Evolutionary conservation across 2,888 invertebrate genomes (phyloP).

Genomic region (Notodonta dromedarius): DNA sequence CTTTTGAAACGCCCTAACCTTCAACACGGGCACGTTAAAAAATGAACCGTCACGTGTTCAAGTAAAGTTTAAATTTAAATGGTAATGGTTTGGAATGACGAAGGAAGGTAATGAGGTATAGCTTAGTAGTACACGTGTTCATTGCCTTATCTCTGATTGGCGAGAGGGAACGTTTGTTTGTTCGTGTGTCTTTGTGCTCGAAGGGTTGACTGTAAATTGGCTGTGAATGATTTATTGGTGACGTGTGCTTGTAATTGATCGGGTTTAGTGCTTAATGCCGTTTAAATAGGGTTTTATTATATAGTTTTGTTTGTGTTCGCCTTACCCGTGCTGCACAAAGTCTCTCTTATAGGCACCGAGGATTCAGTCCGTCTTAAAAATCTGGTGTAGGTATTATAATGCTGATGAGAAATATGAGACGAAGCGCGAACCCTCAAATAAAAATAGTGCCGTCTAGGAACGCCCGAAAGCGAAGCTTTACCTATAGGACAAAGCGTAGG

Average conservation of each 20-base stretch:
- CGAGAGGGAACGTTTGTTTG: slow-evolving; percentile 48
- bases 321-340: too few species aligned
- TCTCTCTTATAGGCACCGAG: too few species aligned
- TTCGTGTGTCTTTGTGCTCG: slow-evolving; percentile 40
- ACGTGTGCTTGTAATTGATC: slow-evolving; percentile 51
- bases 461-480: too few species aligned
- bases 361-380: too few species aligned
- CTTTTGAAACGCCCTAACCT: slow-evolving; percentile 9
- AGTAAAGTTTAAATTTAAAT: slow-evolving; percentile 7
- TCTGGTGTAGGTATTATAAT: too few species aligned
- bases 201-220: slow-evolving; percentile 68
- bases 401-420: too few species aligned
- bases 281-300: neutral
- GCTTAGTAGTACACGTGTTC: slow-evolving; percentile 70
- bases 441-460: too few species aligned
- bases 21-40: slow-evolving; percentile 1
- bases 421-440: too few species aligned
- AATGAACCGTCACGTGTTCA: slow-evolving; percentile 5
- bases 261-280: slow-evolving; percentile 27
- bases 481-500: too few species aligned
- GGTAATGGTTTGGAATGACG: neutral
- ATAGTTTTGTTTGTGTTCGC: too few species aligned
- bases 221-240: slow-evolving; percentile 75
- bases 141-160: slow-evolving; percentile 67
- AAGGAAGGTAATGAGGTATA: slow-evolving; percentile 56